Conservation (phyloP, 2,113 vertebrate genomes). For the Syngnathoides biaculeatus region DNA sequence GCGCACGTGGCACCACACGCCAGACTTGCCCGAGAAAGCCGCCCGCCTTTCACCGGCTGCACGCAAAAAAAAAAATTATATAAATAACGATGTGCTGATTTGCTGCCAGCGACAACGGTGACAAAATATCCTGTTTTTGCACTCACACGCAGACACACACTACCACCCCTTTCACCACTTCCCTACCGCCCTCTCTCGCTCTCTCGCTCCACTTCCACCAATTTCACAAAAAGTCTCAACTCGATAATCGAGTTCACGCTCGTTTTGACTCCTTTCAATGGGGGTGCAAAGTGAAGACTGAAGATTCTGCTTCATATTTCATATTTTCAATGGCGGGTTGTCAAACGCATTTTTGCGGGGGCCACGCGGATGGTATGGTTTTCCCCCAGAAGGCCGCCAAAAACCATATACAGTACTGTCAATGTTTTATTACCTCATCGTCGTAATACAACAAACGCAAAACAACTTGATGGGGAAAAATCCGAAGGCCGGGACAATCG, state of each 20-base stretch:
- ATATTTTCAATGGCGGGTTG: not conserved
- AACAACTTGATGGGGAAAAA: too few relatives aligned
- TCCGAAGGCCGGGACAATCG: too few relatives aligned
- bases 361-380: too few relatives aligned
- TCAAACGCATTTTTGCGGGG: too few relatives aligned
- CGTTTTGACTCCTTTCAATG: not conserved
- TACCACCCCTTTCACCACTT: conserved; percentile 1
- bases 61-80: conserved; percentile 44
- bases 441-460: too few relatives aligned
- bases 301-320: not conserved
- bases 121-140: conserved; percentile 71
- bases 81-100: conserved; percentile 44
- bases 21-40: too few relatives aligned
- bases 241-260: not conserved
- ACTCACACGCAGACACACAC: conserved; percentile 7
- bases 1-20: not conserved
- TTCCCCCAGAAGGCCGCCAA: too few relatives aligned
- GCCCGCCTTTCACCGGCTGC: conserved; percentile 21
- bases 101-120: conserved; percentile 60
- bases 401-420: too few relatives aligned
- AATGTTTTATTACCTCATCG: too few relatives aligned
- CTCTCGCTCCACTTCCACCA: too few relatives aligned
- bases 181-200: conserved; percentile 5
- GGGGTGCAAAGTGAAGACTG: not conserved
- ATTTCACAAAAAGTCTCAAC: not conserved